Conservation (phyloP, 2,888 invertebrate genomes). For the Calameuta pallipes region DNA sequence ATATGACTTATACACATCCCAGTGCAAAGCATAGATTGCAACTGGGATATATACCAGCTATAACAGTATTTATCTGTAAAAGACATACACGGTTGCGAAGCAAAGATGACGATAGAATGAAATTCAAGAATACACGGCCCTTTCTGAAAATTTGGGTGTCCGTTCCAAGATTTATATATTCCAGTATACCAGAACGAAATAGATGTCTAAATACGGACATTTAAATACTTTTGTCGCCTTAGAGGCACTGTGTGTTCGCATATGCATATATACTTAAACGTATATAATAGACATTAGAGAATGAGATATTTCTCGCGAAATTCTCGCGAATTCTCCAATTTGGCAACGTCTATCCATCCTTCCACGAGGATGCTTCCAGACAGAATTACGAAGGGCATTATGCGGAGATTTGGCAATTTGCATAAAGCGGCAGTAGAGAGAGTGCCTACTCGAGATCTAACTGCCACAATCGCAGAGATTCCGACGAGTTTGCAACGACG, state of each 20-base stretch:
- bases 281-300: not conserved
- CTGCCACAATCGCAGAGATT: slow-evolving; percentile 36
- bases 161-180: not conserved
- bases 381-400: slow-evolving; percentile 31
- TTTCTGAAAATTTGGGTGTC: not conserved
- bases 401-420: slow-evolving; percentile 38
- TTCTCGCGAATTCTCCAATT: not conserved
- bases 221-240: too few species aligned
- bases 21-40: not conserved
- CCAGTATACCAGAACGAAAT: not conserved
- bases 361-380: not conserved
- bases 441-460: slow-evolving; percentile 8
- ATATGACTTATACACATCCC: not conserved
- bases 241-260: too few species aligned
- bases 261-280: not conserved
- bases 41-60: not conserved
- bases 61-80: too few species aligned
- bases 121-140: not conserved
- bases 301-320: not conserved
- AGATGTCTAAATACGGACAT: not conserved
- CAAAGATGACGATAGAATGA: not conserved
- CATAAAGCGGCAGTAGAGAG: slow-evolving; percentile 5
- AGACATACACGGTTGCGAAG: not conserved
- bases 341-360: not conserved
- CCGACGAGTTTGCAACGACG: slow-evolving; percentile 24